These are phyloP conservation scores for Nymphalis polychloros DNA, from an alignment of 2,888 invertebrate genomes.

Conservation along the genomic window DNA sequence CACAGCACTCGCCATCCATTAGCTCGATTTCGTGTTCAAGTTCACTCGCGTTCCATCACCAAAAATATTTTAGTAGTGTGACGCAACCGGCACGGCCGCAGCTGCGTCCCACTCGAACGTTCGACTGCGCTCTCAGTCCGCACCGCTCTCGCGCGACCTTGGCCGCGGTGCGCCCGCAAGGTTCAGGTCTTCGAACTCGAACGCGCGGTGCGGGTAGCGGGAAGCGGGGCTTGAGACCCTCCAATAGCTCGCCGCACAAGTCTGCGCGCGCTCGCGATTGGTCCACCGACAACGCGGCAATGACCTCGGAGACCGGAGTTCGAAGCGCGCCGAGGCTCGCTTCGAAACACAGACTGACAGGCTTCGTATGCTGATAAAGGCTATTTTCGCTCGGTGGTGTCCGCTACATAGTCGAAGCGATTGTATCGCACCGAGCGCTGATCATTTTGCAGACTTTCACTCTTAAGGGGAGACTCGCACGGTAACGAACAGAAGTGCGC, in stretches of 20 bases:
- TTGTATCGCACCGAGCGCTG: constrained; percentile 78
- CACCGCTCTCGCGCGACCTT: constrained; percentile 84
- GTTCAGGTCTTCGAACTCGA: constrained; percentile 90
- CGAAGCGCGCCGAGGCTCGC: constrained; percentile 89
- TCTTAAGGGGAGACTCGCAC: constrained; percentile 76
- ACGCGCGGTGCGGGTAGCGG: constrained; percentile 64
- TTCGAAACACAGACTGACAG: constrained; percentile 76
- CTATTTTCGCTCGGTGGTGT: constrained; percentile 73
- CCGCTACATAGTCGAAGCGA: constrained; percentile 66
- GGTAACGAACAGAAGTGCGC: constrained; percentile 70
- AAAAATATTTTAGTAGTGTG: constrained; percentile 81
- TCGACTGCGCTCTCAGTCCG: constrained; percentile 63
- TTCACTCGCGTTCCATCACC: constrained; percentile 81
- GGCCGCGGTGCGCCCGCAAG: constrained; percentile 93
- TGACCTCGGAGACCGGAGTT: constrained; percentile 92
- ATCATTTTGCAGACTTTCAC: constrained; percentile 83
- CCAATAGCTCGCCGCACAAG: constrained; percentile 74
- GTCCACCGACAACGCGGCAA: constrained; percentile 85
- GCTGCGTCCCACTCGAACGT: constrained; percentile 71
- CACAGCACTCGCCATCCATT: constrained; percentile 72
- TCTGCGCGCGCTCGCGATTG: constrained; percentile 77
- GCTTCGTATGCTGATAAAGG: constrained; percentile 75
- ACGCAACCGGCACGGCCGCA: constrained; percentile 68
- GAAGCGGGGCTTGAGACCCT: constrained; percentile 67
- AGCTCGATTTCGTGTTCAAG: constrained; percentile 79